These are phyloP conservation scores for Diadegma fenestrale DNA, from an alignment of 2,888 invertebrate genomes.

Conservation along the genomic window DNA sequence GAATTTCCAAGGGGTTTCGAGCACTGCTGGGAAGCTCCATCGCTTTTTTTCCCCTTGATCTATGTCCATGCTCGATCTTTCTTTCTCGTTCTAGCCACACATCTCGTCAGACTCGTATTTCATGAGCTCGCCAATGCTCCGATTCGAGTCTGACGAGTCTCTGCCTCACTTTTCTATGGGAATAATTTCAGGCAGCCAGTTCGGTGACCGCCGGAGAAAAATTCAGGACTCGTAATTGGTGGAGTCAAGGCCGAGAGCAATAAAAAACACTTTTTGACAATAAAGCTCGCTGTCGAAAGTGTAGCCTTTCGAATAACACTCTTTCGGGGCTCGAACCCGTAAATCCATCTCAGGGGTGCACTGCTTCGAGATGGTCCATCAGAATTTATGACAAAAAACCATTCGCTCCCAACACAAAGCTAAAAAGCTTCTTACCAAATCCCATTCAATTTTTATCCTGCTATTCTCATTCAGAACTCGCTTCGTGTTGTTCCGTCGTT, in stretches of 20 bases:
- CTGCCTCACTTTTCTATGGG: constrained; percentile 24
- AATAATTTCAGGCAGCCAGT: constrained; percentile 51
- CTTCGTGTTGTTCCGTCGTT: not conserved
- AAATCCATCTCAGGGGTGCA: not conserved
- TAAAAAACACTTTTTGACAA: constrained; percentile 38
- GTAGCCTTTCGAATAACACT: not conserved
- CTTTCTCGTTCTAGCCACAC: constrained; percentile 43
- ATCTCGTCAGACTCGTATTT: constrained; percentile 58
- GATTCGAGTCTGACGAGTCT: constrained; percentile 1
- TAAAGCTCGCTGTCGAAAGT: not conserved
- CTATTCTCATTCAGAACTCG: not conserved
- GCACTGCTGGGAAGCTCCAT: constrained; percentile 21
- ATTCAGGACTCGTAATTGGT: constrained; percentile 34
- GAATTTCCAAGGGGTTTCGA: constrained; percentile 45
- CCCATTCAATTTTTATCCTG: not conserved
- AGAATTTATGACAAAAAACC: constrained; percentile 12
- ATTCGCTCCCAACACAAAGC: not conserved
- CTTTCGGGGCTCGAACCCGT: not conserved
- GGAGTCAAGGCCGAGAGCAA: constrained; percentile 20
- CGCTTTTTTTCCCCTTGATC: constrained; percentile 25
- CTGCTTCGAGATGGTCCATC: constrained; percentile 3
- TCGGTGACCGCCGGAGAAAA: constrained; percentile 30
- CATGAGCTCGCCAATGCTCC: constrained; percentile 44
- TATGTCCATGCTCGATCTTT: constrained; percentile 31
- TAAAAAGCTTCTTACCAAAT: not conserved